Percentiles rank a stretch among this genome's conserved stretches.
Conservation (phyloP, 2,888 invertebrate species). For the Noctua comes region DNA sequence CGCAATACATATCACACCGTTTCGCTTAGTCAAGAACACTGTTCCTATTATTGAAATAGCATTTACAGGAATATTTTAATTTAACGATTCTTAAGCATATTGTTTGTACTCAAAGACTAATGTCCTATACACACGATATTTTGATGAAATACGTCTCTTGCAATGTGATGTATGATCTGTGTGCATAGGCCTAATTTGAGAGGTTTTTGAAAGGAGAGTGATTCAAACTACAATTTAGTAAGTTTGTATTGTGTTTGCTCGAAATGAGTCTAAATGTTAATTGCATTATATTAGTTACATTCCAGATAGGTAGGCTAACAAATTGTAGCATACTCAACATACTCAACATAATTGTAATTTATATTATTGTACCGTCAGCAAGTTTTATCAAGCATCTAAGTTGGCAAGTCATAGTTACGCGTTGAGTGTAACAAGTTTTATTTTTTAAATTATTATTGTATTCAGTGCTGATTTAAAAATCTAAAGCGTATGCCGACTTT, state of each 20-base stretch:
- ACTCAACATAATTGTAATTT: constrained; percentile 10
- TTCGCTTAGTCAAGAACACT: constrained; percentile 6
- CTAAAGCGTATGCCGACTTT: not conserved
- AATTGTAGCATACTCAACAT: constrained; percentile 24
- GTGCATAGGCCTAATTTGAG: constrained; percentile 24
- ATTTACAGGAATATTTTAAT: constrained; percentile 26
- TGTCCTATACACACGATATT: constrained; percentile 12
- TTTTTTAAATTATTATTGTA: not conserved
- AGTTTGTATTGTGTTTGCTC: constrained; percentile 12
- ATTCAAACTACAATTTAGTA: not conserved
- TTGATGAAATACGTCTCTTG: constrained; percentile 16
- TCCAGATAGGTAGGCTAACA: constrained; percentile 37
- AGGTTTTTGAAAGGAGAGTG: not conserved
- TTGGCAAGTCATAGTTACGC: not conserved
- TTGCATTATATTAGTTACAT: constrained; percentile 12
- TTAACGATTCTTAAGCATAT: constrained; percentile 2
- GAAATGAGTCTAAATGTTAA: constrained; percentile 2
- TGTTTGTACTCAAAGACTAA: constrained; percentile 4
- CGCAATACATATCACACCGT: constrained; percentile 41
- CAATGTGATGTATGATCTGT: constrained; percentile 12
- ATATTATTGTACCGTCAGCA: not conserved
- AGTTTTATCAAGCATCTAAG: not conserved
- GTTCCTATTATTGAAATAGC: constrained; percentile 31
- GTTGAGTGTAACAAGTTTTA: not conserved
- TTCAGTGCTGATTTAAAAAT: not conserved